These are phyloP conservation scores for Euzophera pinguis DNA, from an alignment of 2,888 invertebrate genomes.

Conservation along the genomic window DNA sequence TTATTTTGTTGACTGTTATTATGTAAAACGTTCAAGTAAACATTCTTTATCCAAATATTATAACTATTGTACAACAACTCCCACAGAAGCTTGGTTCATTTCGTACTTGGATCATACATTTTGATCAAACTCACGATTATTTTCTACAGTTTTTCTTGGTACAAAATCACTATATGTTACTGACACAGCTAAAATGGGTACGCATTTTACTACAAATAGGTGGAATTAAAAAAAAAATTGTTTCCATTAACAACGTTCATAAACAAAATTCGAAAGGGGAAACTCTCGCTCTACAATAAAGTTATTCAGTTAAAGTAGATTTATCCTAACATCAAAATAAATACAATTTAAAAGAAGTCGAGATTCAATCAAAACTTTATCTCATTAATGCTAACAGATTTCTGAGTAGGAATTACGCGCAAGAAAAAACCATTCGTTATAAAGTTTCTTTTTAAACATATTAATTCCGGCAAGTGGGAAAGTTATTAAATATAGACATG, in stretches of 20 bases:
- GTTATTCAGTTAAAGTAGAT: too few relatives aligned
- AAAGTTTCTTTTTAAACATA: not conserved
- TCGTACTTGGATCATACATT: too few relatives aligned
- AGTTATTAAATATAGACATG: constrained; percentile 55
- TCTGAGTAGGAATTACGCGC: not conserved
- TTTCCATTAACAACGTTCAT: too few relatives aligned
- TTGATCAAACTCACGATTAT: constrained; percentile 59
- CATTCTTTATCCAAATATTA: constrained; percentile 55
- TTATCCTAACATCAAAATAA: not conserved
- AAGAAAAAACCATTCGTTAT: not conserved
- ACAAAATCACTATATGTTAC: not conserved
- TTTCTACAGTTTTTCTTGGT: constrained; percentile 28
- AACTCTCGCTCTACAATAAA: too few relatives aligned
- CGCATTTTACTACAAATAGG: too few relatives aligned
- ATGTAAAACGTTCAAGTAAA: constrained; percentile 42
- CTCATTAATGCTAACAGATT: constrained; percentile 1
- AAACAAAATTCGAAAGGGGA: too few relatives aligned
- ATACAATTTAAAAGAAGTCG: not conserved
- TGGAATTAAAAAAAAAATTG: too few relatives aligned
- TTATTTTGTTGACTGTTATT: too few relatives aligned
- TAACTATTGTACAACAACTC: too few relatives aligned
- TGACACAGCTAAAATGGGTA: too few relatives aligned
- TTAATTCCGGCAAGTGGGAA: constrained; percentile 27
- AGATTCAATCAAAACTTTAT: constrained; percentile 3
- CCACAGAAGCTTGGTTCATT: too few relatives aligned